Percentiles rank a stretch among this genome's conserved stretches.
phyloP scores from a whole-genome alignment of 1,140 invertebrate genomes.

The Patella vulgata region DNA sequence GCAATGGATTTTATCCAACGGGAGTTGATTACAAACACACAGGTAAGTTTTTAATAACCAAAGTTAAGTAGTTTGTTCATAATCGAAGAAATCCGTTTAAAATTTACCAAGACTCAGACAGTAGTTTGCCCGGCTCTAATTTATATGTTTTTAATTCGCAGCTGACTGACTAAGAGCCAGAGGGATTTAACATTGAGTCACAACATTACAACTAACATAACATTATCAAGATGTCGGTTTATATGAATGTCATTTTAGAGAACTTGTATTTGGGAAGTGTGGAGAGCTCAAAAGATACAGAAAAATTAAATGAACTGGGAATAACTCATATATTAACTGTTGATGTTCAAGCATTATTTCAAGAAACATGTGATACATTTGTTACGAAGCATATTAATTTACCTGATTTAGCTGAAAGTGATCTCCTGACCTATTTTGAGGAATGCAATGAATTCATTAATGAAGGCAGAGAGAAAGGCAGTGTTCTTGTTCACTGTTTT shows the following conservation, averaged over 20 bases:
- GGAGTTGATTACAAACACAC: too few relatives aligned
- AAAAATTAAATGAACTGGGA: constrained; percentile 17
- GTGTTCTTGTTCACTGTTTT: constrained; percentile 55
- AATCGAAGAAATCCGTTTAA: too few relatives aligned
- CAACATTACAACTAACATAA: too few relatives aligned
- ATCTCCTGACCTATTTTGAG: constrained; percentile 45
- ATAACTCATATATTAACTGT: constrained; percentile 52
- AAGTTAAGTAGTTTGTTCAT: too few relatives aligned
- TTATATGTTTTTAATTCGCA: too few relatives aligned
- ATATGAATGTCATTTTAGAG: constrained; percentile 72
- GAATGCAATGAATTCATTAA: constrained; percentile 55
- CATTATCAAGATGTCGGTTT: constrained; percentile 71
- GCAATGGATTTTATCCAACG: too few relatives aligned
- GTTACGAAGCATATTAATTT: constrained; percentile 46
- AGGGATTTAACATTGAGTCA: too few relatives aligned
- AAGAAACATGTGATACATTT: constrained; percentile 30
- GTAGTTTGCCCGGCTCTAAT: too few relatives aligned
- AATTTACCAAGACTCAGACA: too few relatives aligned
- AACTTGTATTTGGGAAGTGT: constrained; percentile 44
- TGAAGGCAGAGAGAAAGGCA: constrained; percentile 40
- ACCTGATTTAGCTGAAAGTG: constrained; percentile 43
- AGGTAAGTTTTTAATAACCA: too few relatives aligned
- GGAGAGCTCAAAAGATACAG: constrained; percentile 30
- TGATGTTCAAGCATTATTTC: constrained; percentile 34
- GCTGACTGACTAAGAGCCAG: too few relatives aligned